These are phyloP conservation scores for Podarcis cretensis DNA, from an alignment of 2,113 vertebrate species.

Conservation along the genomic window DNA sequence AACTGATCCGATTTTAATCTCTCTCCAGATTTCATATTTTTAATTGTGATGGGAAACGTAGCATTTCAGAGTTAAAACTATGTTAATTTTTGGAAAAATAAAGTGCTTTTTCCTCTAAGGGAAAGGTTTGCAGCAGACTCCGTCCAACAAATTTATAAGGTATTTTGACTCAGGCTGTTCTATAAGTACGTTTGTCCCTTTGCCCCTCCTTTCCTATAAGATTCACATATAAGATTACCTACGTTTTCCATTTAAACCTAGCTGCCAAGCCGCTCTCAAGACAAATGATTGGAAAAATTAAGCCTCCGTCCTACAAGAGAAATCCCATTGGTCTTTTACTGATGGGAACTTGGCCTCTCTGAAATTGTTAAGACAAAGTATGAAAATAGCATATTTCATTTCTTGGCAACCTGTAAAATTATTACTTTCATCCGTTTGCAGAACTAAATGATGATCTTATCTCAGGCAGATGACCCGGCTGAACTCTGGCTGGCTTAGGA, in stretches of 20 bases:
- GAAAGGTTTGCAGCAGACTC: constrained; percentile 29
- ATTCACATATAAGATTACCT: constrained; percentile 52
- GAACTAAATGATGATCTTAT: constrained; percentile 20
- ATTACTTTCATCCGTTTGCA: constrained; percentile 26
- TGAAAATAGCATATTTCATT: constrained; percentile 34
- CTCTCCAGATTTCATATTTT: neutral
- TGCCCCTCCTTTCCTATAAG: constrained; percentile 37
- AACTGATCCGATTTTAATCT: neutral
- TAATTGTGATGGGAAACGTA: neutral
- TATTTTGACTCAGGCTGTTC: constrained; percentile 39
- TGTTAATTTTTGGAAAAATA: neutral
- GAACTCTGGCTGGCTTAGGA: constrained; percentile 15
- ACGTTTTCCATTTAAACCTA: constrained; percentile 47
- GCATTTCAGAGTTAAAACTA: constrained; percentile 29
- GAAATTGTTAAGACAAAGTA: constrained; percentile 43
- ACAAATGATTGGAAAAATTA: constrained; percentile 41
- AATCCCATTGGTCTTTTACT: constrained; percentile 37
- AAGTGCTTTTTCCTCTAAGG: constrained; percentile 25
- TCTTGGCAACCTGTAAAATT: constrained; percentile 41
- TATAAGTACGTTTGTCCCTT: constrained; percentile 48
- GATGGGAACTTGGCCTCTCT: constrained; percentile 31
- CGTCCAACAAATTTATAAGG: constrained; percentile 14
- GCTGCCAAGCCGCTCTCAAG: constrained; percentile 33
- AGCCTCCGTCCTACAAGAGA: constrained; percentile 29
- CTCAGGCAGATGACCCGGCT: constrained; percentile 31